Percentiles rank a stretch among this genome's conserved stretches.
These are phyloP conservation scores for Phyllotreta cruciferae DNA, from an alignment of 2,888 invertebrate genomes.

Conservation along the genomic window DNA sequence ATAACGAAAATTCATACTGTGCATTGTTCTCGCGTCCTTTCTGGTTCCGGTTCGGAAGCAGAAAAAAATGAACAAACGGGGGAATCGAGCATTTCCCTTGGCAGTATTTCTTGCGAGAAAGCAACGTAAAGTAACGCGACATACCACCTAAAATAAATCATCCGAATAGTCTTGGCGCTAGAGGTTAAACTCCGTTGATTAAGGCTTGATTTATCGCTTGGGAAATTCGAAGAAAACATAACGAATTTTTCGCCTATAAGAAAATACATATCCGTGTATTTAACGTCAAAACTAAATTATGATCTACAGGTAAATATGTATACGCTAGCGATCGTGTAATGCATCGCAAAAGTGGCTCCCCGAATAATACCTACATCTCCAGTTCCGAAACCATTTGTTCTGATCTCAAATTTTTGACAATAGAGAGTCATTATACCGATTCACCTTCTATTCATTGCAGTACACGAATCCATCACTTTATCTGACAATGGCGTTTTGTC, in stretches of 20 bases:
- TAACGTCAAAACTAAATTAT: no score
- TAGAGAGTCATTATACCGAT: constrained; percentile 17
- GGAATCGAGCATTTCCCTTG: constrained; percentile 6
- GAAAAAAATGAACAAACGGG: not conserved
- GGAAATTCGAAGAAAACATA: no score
- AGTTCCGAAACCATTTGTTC: no score
- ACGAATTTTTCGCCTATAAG: no score
- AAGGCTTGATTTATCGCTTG: no score
- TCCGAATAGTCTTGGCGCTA: not conserved
- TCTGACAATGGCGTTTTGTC: constrained; percentile 7
- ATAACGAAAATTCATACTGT: constrained; percentile 5
- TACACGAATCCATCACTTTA: constrained; percentile 3
- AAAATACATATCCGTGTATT: no score
- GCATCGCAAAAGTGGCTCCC: no score
- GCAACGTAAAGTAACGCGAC: constrained; percentile 1
- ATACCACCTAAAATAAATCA: constrained; percentile 9
- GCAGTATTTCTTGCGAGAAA: constrained; percentile 5
- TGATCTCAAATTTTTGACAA: not conserved
- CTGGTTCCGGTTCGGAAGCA: not conserved
- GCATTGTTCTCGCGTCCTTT: constrained; percentile 7
- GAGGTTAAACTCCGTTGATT: not conserved
- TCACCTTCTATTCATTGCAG: not conserved
- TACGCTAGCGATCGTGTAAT: no score
- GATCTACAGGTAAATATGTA: no score
- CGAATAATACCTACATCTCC: no score